Evolutionary conservation across 2,113 vertebrate species (phyloP), one percentile per base, ranked within the genome.

Genomic region (Vombatus ursinus): DNA sequence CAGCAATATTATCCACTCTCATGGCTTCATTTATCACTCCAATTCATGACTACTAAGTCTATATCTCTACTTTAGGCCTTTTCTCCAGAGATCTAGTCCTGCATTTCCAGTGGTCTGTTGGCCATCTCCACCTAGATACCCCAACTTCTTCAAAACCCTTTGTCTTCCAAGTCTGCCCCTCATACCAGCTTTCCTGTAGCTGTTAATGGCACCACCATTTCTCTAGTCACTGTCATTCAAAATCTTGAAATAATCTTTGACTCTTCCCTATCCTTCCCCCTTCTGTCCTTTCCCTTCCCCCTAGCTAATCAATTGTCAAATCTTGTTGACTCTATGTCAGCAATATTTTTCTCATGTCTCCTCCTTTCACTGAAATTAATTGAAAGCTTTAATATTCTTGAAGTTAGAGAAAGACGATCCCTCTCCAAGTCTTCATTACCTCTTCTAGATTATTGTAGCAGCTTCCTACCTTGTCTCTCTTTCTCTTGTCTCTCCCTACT

Each of bases 401-500:
- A 11, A 25, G 50, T 3, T 44, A 96, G 92, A 94, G 90, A 84
- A 96, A 95, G 97, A 96, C 92, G 49, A 91, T 68, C 53, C 10
- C 3, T 96, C 24, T 93, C 22, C 93, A 44, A 44, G 19, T 4
- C 68, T 84, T 84, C 68, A 84, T 84, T 84, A 8, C 2, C 16
- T 44, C 68, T 84, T 2, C n/a, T 84, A 8, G n/a, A 84, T 84
- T 84, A 84, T 23, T 44, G n/a, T 22, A 84, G 19, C n/a, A 44
- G n/a, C 19, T 84, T 84, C 19, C 44, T 84, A 84, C 19, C 19
- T 84, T 44, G n/a, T 84, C 68, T 84, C n/a, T 84, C 7, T 37
- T 37, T 1, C 61, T 68, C 31, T 68, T 68, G 31, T 84, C 68
- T 84, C 0, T 23, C n/a, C 68, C 68, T n/a, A 23, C 16, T 44